phyloP scores from a whole-genome alignment of 2,888 invertebrate genomes.

The Parapristionchus giblindavisi region DNA sequence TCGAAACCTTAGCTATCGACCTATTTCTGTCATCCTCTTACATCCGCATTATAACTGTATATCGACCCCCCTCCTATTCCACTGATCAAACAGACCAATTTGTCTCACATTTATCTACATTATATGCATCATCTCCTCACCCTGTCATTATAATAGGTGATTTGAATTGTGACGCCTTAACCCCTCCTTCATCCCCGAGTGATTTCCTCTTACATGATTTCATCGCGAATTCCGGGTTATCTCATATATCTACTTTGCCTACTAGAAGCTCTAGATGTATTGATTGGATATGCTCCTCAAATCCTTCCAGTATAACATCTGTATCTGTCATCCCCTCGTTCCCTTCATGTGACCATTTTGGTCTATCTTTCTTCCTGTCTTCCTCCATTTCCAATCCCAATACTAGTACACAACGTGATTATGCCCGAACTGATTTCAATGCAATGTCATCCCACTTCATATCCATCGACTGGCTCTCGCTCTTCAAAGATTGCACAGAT shows the following conservation, averaged over 20 bases:
- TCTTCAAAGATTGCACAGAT: no score
- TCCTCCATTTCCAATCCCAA: not conserved
- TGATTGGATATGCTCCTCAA: not conserved
- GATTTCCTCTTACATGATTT: not conserved
- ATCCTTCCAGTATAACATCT: not conserved
- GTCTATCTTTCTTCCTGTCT: not conserved
- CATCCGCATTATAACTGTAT: not conserved
- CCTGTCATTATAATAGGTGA: not conserved
- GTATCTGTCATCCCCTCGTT: not conserved
- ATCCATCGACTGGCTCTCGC: constrained; percentile 1
- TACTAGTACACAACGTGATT: not conserved
- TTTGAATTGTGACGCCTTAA: not conserved
- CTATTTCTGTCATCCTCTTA: not conserved
- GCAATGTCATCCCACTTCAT: not conserved
- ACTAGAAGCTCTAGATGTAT: not conserved
- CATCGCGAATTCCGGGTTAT: not conserved
- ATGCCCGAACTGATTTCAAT: not conserved
- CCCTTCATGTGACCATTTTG: constrained; percentile 2
- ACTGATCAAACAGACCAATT: not conserved
- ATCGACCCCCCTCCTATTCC: constrained; percentile 12
- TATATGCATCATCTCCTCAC: not conserved
- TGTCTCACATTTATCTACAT: not conserved
- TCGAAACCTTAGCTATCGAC: no score
- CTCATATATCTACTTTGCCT: not conserved
- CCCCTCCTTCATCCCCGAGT: not conserved